Base-by-base conservation (phyloP, 53 echinoderm and acorn worm genomes). In the Actinopyga echinites region DNA sequence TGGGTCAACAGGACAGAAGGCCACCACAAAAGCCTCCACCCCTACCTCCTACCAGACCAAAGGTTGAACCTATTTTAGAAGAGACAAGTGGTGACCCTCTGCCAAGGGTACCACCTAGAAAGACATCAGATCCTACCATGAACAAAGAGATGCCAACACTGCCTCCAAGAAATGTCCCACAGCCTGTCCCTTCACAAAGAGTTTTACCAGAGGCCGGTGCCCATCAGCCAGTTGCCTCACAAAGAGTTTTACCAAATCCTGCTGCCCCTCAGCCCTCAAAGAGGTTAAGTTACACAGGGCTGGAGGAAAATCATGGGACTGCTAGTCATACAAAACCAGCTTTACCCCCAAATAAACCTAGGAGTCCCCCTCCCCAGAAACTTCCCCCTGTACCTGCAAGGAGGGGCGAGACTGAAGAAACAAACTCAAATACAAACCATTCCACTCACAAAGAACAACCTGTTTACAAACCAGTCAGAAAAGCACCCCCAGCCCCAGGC, bases 401-500 rank as follows among this genome's bases (percentile, higher is more conserved):
- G 79, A 38, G 32, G 54, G 32, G 25, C 17, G 56, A 53, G 19
- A 24, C 34, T 24, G 56, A 12, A 26, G 35, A 34, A 61, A 85
- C 30, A 53, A 32, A 57, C 75, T 56, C 31, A 19, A 71, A 30
- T 64, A 32, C 24, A 40, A 75, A 44, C 78, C 61, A 78, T 43
- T 19, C 33, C 15, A 42, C 42, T 42, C 56, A 34, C 85, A 57
- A 23, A 2, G 23, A 26, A 85, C 29, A 59, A 60, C 85, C 29
- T n/a, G 64, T 19, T 6, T 44, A 21, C 21, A 65, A 34, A 45
- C 85, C 85, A 26, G 40, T 31, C 11, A 85, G 85, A 85, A 75
- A 45, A 75, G 85, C 85, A 33, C 85, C 85, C 29, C 62, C 77
- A 11, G 75, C 75, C n/a, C 85, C 85, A 25, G 69, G 58, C 20